A percentile compares a stretch with the other conserved stretches of the same genome.
These are phyloP conservation scores for Leptinotarsa undecemlineata DNA, from an alignment of 1,140 invertebrate species.

Conservation along the genomic window DNA sequence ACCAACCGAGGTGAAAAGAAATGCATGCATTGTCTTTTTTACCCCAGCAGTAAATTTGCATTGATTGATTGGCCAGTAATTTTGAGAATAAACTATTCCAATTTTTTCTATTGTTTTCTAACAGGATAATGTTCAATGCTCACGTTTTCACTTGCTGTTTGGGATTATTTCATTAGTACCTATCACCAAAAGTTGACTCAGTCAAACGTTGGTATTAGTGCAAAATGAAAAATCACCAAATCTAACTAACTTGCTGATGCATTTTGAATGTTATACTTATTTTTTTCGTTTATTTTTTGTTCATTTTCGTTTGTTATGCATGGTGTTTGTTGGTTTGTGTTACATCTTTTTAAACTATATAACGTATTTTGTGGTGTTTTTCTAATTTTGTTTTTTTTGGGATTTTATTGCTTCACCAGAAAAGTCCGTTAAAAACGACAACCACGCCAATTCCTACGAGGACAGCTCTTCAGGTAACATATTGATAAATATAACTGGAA, in stretches of 20 bases:
- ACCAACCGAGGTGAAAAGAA: slow-evolving; percentile 35
- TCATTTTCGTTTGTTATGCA: slow-evolving; percentile 16
- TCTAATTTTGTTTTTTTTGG: neutral
- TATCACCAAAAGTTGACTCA: too few species aligned
- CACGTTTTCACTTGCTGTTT: neutral
- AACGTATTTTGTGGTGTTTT: neutral
- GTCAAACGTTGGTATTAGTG: too few species aligned
- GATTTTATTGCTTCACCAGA: slow-evolving; percentile 42
- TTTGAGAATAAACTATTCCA: neutral
- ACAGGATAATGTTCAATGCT: neutral
- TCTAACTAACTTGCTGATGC: too few species aligned
- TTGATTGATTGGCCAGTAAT: too few species aligned
- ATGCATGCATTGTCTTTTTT: neutral
- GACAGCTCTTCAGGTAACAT: slow-evolving; percentile 53
- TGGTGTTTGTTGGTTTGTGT: slow-evolving; percentile 41
- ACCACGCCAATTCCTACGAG: slow-evolving; percentile 47
- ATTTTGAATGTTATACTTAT: neutral
- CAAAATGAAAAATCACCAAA: too few species aligned
- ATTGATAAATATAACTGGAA: slow-evolving; percentile 30
- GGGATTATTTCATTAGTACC: too few species aligned
- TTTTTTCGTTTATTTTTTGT: neutral
- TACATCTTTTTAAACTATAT: slow-evolving; percentile 19
- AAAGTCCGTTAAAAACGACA: slow-evolving; percentile 44
- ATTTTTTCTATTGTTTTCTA: neutral
- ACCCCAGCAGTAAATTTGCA: too few species aligned